Conservation (phyloP, 1,140 invertebrate species). For the Notospermus geniculatus region DNA sequence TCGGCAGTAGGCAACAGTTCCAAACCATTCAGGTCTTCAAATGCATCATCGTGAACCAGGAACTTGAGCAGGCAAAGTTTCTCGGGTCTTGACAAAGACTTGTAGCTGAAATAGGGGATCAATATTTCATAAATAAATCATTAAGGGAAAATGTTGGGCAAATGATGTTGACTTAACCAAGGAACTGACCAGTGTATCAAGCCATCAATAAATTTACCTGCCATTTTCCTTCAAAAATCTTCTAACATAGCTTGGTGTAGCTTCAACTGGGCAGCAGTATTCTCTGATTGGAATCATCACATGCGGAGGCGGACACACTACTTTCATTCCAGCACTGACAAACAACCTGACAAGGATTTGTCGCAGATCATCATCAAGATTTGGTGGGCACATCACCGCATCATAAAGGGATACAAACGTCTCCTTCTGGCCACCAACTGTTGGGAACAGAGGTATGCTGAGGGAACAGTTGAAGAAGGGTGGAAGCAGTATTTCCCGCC, state of each 20-base stretch:
- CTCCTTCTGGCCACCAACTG: not conserved
- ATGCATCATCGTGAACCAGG: too few relatives aligned
- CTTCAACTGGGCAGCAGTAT: not conserved
- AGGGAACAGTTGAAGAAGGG: slow-evolving; percentile 11
- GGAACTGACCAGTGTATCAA: too few relatives aligned
- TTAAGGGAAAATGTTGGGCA: too few relatives aligned
- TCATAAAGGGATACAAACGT: not conserved
- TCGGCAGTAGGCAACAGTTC: slow-evolving; percentile 18
- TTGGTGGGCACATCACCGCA: not conserved
- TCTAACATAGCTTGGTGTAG: slow-evolving; percentile 4
- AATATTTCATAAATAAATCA: too few relatives aligned
- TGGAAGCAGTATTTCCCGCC: slow-evolving; percentile 19
- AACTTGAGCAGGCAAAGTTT: too few relatives aligned
- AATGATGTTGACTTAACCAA: too few relatives aligned
- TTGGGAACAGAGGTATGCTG: not conserved
- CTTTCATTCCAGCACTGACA: too few relatives aligned
- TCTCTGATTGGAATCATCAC: slow-evolving; percentile 10
- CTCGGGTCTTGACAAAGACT: too few relatives aligned
- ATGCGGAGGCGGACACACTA: too few relatives aligned
- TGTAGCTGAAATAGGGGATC: too few relatives aligned
- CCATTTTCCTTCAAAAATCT: not conserved
- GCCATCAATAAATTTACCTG: not conserved
- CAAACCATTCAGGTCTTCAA: slow-evolving; percentile 11
- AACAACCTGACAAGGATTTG: too few relatives aligned
- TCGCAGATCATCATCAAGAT: too few relatives aligned